Base-by-base conservation (phyloP, 2,888 invertebrate species). In the Clitarchus hookeri region DNA sequence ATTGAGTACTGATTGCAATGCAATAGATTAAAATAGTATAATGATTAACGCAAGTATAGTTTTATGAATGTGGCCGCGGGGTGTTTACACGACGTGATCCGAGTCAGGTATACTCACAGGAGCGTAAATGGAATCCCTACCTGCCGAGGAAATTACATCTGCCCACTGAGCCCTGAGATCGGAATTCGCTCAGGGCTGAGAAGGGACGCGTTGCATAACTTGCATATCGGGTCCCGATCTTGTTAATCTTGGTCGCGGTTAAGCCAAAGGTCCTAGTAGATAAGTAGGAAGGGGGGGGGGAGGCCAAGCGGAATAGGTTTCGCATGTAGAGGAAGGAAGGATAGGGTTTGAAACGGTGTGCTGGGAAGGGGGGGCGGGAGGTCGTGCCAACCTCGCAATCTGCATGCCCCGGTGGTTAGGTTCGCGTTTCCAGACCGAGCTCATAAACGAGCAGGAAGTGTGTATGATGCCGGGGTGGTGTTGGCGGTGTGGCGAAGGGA, bases 371-470 rank as follows among this genome's bases (percentile, higher is more conserved):
- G n/a, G 19, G 6, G n/a, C 1, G 65, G 19, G 8, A 65, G 16
- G 8, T 65, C 23, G 19, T 23, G 16, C 65, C 65, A 11, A 9
- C n/a, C 65, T 65, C 65, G 65, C 65, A 65, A n/a, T 65, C 65
- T 65, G 65, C 65, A 65, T n/a, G 65, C 65, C n/a, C 19, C 13
- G 53, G 12, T 16, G 53, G 65, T 23, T 13, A 16, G 16, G 48
- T 48, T 23, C 65, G n/a, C 23, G 65, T 65, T 65, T 65, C 65
- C 65, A 19, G 65, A n/a, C 13, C 19, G 19, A 23, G 65, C n/a
- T 65, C 65, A 65, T 65, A 65, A 65, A 65, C 65, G 65, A 65
- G 65, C 65, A 65, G 65, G 65, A 65, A n/a, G n/a, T 65, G 65
- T 65, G 65, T n/a, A 23, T n/a, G 65, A 65, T 1, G 65, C 23